Evolutionary conservation across 2,113 vertebrate genomes (phyloP).

Genomic region (Megaptera novaeangliae): DNA sequence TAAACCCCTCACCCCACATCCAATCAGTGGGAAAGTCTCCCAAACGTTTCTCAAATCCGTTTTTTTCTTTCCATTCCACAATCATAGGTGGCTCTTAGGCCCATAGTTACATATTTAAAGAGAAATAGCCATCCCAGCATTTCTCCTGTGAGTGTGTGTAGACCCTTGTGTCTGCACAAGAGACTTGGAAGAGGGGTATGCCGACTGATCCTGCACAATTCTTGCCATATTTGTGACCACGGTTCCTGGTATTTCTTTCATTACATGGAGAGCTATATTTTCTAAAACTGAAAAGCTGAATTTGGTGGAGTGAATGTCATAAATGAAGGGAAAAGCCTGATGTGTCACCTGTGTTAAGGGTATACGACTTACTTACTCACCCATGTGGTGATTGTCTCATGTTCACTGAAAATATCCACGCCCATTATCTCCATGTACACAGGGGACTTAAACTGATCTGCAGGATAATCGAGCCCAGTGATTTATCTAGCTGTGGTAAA

Average conservation of each 20-base stretch:
- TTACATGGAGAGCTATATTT: neutral
- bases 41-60: neutral
- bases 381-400: neutral
- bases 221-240: neutral
- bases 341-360: neutral
- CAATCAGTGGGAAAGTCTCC: neutral
- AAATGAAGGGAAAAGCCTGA: neutral
- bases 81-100: neutral
- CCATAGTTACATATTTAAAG: neutral
- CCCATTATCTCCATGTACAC: neutral
- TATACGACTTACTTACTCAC: neutral
- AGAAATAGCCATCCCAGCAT: neutral
- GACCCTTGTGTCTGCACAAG: neutral
- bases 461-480: neutral
- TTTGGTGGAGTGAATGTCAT: neutral
- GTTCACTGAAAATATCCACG: neutral
- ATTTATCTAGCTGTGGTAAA: neutral
- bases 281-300: neutral
- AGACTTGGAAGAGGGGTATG: neutral
- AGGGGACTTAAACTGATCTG: neutral
- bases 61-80: neutral
- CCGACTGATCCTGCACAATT: neutral
- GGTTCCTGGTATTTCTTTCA: neutral
- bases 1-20: neutral
- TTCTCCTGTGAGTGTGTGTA: neutral